Conservation (phyloP, 2,797 vertebrate genomes). For the Macropodus opercularis region DNA sequence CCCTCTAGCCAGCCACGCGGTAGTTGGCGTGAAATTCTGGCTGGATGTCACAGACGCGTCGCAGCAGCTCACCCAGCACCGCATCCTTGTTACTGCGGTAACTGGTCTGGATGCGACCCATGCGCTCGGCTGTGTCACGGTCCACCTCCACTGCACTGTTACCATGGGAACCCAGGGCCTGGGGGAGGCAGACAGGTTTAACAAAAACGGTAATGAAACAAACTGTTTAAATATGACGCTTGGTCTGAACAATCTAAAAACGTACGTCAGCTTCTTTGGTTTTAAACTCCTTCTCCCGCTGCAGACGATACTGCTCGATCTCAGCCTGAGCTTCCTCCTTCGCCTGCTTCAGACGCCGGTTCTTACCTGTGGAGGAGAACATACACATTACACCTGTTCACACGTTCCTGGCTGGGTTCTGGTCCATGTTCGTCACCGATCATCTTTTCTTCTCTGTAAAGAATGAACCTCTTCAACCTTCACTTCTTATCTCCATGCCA, state of each 20-base stretch:
- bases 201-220: not conserved
- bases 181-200: not conserved
- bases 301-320: conserved; percentile 95
- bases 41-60: conserved; percentile 82
- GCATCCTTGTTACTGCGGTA: conserved; percentile 81
- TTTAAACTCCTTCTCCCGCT: conserved; percentile 97
- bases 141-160: conserved; percentile 86
- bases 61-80: conserved; percentile 79
- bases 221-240: no score
- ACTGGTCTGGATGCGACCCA: conserved; percentile 78
- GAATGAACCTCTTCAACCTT: no score
- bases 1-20: conserved; percentile 77
- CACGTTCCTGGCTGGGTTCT: no score
- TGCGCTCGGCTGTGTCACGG: conserved; percentile 79
- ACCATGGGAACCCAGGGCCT: conserved; percentile 86
- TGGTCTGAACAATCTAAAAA: no score
- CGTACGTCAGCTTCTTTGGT: conserved; percentile 94
- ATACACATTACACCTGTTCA: no score
- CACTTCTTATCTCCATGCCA: no score
- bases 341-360: conserved; percentile 94
- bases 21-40: conserved; percentile 85
- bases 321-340: conserved; percentile 98
- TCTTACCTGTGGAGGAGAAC: conserved; percentile 84
- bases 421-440: no score
- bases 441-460: no score